Evolutionary conservation across 2,888 invertebrate species (phyloP), one percentile per base, ranked within the genome.

Genomic region (Sphaeridia pumilis): DNA sequence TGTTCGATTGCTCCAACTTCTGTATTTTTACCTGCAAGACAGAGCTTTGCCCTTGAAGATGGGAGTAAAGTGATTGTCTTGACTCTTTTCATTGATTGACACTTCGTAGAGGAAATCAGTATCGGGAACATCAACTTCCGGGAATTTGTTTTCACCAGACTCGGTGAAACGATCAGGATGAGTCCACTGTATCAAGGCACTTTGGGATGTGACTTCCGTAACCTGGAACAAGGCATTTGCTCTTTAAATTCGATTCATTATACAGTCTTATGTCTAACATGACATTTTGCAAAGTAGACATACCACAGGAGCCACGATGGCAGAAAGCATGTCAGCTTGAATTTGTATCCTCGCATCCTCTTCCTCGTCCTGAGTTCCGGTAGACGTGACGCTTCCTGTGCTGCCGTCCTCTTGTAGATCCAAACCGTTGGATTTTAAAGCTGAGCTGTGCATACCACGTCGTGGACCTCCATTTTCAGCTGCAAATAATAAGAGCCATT

Each of bases 111-210:
- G 79, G 61, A 87, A 74, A 62, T 84, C 83, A 56, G 78, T 72
- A 70, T 80, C 75, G 53, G 75, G 70, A 70, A 77, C 71, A 50
- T 77, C 75, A 54, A 74, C 67, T 61, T 77, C 77, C 53, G 72
- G 71, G 61, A 66, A 67, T 53, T 74, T 74, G 62, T 73, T 74
- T 62, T 75, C 75, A 45, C 71, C 69, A 54, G 72, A 70, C 63
- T 76, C 75, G 34, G 75, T 72, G 57, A 72, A 69, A 56, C 73
- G 69, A 49, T 71, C 69, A 28, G 82, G 82, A 35, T 83, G 80
- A 67, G 81, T 81, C 84, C 89, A 86, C 67, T 84, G 81, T 65
- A 89, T 79, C 70, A 87, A 79, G 68, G 88, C 89, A 73, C 85
- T 84, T 63, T 86, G 80, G 56, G 87, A 80, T 66, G 81, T 85